A percentile compares a stretch with the other conserved stretches of the same genome.
Conservation (phyloP, 2,113 vertebrate species). For the Climacteris rufus region DNA sequence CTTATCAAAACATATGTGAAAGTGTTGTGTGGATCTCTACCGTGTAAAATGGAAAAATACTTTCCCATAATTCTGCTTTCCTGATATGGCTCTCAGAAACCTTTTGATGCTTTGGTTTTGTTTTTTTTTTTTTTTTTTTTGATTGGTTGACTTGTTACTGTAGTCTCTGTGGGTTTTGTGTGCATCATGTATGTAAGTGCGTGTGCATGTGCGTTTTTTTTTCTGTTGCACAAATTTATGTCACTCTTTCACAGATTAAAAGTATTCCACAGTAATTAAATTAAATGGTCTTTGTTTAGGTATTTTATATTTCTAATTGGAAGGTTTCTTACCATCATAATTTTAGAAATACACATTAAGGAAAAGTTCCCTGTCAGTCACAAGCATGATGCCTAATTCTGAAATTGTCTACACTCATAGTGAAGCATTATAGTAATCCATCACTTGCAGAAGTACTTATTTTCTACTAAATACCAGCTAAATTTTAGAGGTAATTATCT, state of each 20-base stretch:
- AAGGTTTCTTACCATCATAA: background rate
- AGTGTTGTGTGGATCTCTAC: background rate
- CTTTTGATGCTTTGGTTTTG: background rate
- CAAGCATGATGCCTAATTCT: background rate
- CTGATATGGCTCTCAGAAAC: background rate
- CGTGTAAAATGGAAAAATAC: background rate
- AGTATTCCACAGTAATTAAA: background rate
- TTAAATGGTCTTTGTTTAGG: background rate
- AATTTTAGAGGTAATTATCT: conserved; percentile 7
- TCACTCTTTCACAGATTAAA: background rate
- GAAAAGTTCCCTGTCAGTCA: background rate
- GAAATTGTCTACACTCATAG: background rate
- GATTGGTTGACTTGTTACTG: background rate
- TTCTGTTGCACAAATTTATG: background rate
- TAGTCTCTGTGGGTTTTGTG: background rate
- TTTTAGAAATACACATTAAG: background rate
- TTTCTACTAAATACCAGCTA: background rate
- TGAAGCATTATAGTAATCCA: background rate
- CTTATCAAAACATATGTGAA: background rate
- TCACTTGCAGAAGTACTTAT: background rate
- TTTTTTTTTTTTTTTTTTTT: background rate
- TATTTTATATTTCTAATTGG: background rate
- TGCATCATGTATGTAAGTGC: background rate
- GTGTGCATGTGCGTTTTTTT: background rate
- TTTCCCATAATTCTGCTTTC: background rate